phyloP scores from a whole-genome alignment of 2,888 invertebrate genomes.

The Parnassius apollo region DNA sequence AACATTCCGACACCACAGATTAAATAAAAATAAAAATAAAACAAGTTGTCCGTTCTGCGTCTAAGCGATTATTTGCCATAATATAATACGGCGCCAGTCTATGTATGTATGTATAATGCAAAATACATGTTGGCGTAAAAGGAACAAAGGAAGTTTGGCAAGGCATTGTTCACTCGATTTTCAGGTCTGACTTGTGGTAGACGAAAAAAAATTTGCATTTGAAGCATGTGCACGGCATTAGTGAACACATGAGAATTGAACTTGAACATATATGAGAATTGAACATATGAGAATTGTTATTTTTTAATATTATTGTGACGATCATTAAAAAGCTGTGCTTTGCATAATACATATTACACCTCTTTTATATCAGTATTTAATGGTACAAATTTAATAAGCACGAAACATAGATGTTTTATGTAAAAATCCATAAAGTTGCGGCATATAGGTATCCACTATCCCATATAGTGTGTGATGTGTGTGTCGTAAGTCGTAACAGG shows the following conservation, averaged over 20 bases:
- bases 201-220: constrained; percentile 61
- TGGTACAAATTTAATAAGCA: not conserved
- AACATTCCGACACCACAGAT: too few species aligned
- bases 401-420: too few species aligned
- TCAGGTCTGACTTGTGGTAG: constrained; percentile 55
- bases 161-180: constrained; percentile 61
- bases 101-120: constrained; percentile 34
- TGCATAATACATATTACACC: too few species aligned
- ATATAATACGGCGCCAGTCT: constrained; percentile 49
- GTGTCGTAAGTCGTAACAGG: too few species aligned
- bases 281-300: constrained; percentile 40
- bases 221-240: constrained; percentile 46
- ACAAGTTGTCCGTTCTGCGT: constrained; percentile 26
- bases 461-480: too few species aligned
- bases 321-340: too few species aligned
- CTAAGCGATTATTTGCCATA: constrained; percentile 30
- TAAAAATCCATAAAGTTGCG: too few species aligned
- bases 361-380: not conserved
- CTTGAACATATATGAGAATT: constrained; percentile 45
- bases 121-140: constrained; percentile 48
- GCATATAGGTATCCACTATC: too few species aligned
- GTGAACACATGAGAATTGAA: constrained; percentile 50
- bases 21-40: not conserved
- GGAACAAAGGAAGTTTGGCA: constrained; percentile 77
- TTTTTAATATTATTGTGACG: too few species aligned